These are phyloP conservation scores for Mus minutoides DNA, from an alignment of 2,797 vertebrate species.

Conservation along the genomic window DNA sequence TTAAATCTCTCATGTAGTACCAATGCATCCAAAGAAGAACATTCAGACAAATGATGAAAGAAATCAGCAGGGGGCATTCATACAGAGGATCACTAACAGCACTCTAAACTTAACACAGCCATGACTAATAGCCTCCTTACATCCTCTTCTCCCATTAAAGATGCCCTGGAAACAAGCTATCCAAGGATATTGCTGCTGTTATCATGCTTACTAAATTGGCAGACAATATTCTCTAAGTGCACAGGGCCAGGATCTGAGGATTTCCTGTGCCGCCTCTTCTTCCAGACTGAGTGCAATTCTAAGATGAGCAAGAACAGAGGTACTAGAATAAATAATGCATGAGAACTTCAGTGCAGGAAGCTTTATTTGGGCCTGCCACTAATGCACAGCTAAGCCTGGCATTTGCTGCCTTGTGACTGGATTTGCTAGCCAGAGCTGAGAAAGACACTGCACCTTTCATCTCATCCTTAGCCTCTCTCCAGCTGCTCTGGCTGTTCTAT, in stretches of 20 bases:
- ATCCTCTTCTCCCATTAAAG: slow-evolving; percentile 68
- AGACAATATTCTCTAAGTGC: slow-evolving; percentile 69
- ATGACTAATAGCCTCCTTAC: slow-evolving; percentile 67
- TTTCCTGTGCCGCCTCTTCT: slow-evolving; percentile 62
- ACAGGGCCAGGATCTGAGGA: slow-evolving; percentile 53
- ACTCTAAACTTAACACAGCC: slow-evolving; percentile 64
- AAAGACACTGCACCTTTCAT: not conserved
- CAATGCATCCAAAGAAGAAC: slow-evolving; percentile 16
- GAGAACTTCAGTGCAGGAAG: slow-evolving; percentile 63
- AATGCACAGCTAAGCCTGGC: not conserved
- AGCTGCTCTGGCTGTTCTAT: not conserved
- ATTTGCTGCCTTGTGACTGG: not conserved
- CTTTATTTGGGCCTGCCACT: slow-evolving; percentile 10
- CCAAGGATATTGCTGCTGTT: slow-evolving; percentile 68
- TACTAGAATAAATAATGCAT: slow-evolving; percentile 65
- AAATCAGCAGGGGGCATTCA: slow-evolving; percentile 61
- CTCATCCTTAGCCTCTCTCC: not conserved
- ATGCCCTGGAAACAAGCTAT: slow-evolving; percentile 67
- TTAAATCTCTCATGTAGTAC: slow-evolving; percentile 61
- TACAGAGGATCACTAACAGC: slow-evolving; percentile 52
- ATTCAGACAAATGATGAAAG: slow-evolving; percentile 74
- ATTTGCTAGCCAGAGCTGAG: slow-evolving; percentile 21
- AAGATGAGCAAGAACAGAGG: slow-evolving; percentile 10
- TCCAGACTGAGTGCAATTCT: slow-evolving; percentile 42
- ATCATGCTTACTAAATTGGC: slow-evolving; percentile 68